Evolutionary conservation across 2,888 invertebrate genomes (phyloP).

Genomic region (Calameuta pallipes): DNA sequence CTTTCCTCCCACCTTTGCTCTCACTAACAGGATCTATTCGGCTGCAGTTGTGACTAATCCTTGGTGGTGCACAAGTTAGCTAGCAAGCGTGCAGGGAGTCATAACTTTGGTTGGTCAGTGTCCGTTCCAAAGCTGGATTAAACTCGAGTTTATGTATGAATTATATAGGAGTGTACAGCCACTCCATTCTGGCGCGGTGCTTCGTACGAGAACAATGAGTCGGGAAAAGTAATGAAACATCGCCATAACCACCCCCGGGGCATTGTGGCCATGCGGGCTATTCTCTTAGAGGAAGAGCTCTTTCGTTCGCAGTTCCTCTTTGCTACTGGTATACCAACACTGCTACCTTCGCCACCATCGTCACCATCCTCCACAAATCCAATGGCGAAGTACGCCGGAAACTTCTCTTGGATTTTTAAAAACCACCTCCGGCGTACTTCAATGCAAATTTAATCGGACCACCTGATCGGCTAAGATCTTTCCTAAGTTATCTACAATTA

Average conservation of each 20-base stretch:
- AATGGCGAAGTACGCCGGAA: neutral
- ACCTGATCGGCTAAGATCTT: neutral
- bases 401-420: constrained; percentile 1
- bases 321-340: neutral
- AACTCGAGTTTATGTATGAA: constrained; percentile 43
- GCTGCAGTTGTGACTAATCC: constrained; percentile 1
- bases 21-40: neutral
- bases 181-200: neutral
- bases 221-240: constrained; percentile 22
- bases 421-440: neutral
- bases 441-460: constrained; percentile 1
- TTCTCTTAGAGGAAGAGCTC: constrained; percentile 1
- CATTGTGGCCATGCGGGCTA: neutral
- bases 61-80: neutral
- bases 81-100: constrained; percentile 24
- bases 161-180: constrained; percentile 28
- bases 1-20: neutral
- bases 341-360: neutral
- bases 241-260: constrained; percentile 2
- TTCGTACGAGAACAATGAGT: constrained; percentile 7
- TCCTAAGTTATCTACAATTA: neutral
- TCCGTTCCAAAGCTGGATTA: constrained; percentile 41
- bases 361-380: neutral
- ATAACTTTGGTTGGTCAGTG: constrained; percentile 33
- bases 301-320: neutral